phyloP scores from a whole-genome alignment of 2,113 vertebrate genomes.

The Syrmaticus mikado region DNA sequence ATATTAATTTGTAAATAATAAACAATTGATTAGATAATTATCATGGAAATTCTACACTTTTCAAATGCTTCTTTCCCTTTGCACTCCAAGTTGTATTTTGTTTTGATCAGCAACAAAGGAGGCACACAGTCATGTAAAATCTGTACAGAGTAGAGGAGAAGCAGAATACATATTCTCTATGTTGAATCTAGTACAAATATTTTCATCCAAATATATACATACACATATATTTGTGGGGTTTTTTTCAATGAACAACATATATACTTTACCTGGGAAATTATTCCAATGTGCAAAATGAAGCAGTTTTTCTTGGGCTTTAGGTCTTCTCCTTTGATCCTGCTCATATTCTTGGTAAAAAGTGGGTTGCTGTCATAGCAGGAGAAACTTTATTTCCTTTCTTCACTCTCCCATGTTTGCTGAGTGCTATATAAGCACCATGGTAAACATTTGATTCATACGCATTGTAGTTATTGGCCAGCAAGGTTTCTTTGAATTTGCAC shows the following conservation, averaged over 20 bases:
- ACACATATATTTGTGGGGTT: neutral
- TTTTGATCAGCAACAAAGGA: constrained; percentile 67
- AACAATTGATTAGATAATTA: constrained; percentile 45
- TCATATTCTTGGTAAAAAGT: constrained; percentile 96
- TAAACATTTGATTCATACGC: constrained; percentile 90
- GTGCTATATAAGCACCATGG: constrained; percentile 87
- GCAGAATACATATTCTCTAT: constrained; percentile 78
- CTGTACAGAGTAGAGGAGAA: constrained; percentile 76
- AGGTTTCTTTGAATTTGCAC: constrained; percentile 93
- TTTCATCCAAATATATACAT: constrained; percentile 87
- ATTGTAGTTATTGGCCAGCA: constrained; percentile 96
- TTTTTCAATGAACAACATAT: constrained; percentile 78
- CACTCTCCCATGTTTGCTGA: constrained; percentile 91
- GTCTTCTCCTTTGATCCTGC: neutral
- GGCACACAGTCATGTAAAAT: constrained; percentile 76
- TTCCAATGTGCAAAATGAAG: constrained; percentile 89
- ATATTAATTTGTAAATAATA: neutral
- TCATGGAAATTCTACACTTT: constrained; percentile 66
- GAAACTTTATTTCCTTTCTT: constrained; percentile 93
- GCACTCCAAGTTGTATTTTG: constrained; percentile 60
- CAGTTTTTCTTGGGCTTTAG: constrained; percentile 34
- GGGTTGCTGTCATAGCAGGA: constrained; percentile 92
- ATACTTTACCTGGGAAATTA: constrained; percentile 85
- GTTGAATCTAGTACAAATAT: constrained; percentile 79
- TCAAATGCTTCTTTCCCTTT: constrained; percentile 61